Evolutionary conservation across 2,888 invertebrate genomes (phyloP).

Genomic region (Tuberolachnus salignus): DNA sequence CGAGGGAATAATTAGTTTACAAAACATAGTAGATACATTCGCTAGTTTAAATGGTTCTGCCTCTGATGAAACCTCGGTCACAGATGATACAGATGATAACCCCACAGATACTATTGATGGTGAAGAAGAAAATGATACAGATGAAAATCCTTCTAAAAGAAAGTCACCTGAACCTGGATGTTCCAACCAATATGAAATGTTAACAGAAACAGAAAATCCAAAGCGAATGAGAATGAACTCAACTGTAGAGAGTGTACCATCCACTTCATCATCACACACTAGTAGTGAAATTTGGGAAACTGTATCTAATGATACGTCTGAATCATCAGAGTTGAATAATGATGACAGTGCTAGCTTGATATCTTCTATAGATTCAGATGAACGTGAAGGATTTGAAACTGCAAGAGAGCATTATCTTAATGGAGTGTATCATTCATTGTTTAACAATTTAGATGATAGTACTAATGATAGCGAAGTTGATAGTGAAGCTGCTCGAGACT

Average conservation of each 20-base stretch:
- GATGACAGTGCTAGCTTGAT: background rate
- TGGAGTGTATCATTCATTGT: background rate
- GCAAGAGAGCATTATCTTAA: background rate
- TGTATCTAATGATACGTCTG: background rate
- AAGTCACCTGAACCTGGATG: slow-evolving; percentile 27
- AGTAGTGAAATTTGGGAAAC: slow-evolving; percentile 17
- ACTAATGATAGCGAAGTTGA: background rate
- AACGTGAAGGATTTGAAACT: no score
- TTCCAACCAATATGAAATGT: background rate
- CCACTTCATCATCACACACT: background rate
- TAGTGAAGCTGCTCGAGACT: background rate
- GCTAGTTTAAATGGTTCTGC: background rate
- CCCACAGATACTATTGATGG: background rate
- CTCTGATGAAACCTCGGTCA: no score
- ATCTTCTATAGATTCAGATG: background rate
- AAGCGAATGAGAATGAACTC: slow-evolving; percentile 34
- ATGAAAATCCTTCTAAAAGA: slow-evolving; percentile 26
- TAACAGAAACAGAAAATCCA: background rate
- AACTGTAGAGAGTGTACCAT: background rate
- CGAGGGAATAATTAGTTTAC: background rate
- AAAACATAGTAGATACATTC: background rate
- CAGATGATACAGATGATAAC: no score
- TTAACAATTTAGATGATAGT: background rate
- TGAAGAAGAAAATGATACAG: background rate
- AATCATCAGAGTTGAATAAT: background rate